These are phyloP conservation scores for Struthidea cinerea DNA, from an alignment of 2,113 vertebrate genomes.

Conservation along the genomic window DNA sequence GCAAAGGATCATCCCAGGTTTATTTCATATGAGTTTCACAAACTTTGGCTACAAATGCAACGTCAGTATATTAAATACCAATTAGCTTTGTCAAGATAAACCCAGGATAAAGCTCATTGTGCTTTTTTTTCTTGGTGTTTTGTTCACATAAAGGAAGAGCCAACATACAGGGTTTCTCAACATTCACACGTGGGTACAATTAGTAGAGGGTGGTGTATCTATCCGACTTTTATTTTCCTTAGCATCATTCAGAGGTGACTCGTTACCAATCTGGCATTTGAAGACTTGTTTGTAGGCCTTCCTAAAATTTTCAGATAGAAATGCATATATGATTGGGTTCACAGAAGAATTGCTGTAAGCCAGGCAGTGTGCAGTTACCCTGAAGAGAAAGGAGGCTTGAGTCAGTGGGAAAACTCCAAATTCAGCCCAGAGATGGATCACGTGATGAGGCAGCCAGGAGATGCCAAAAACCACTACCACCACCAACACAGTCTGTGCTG, in stretches of 20 bases:
- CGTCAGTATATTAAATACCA: not conserved
- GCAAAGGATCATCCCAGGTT: not conserved
- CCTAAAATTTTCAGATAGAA: slow-evolving; percentile 96
- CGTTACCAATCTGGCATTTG: slow-evolving; percentile 74
- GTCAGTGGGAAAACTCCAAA: slow-evolving; percentile 94
- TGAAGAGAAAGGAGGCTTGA: slow-evolving; percentile 89
- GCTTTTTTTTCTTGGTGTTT: not conserved
- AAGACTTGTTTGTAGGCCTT: slow-evolving; percentile 97
- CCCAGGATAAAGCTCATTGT: not conserved
- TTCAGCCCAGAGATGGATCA: slow-evolving; percentile 92
- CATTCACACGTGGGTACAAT: slow-evolving; percentile 89
- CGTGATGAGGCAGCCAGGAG: slow-evolving; percentile 94
- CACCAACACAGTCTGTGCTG: slow-evolving; percentile 93
- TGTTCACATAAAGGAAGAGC: not conserved
- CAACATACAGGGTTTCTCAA: not conserved
- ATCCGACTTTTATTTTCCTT: slow-evolving; percentile 82
- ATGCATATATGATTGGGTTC: slow-evolving; percentile 96
- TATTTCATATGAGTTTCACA: not conserved
- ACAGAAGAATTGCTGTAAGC: slow-evolving; percentile 98
- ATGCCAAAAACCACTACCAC: slow-evolving; percentile 97
- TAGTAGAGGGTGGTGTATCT: slow-evolving; percentile 87
- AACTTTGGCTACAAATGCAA: not conserved
- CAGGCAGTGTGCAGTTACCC: slow-evolving; percentile 90
- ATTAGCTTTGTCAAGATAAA: not conserved
- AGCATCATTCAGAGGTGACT: slow-evolving; percentile 72